phyloP scores from a whole-genome alignment of 2,113 vertebrate genomes.

The Psittacus erithacus region DNA sequence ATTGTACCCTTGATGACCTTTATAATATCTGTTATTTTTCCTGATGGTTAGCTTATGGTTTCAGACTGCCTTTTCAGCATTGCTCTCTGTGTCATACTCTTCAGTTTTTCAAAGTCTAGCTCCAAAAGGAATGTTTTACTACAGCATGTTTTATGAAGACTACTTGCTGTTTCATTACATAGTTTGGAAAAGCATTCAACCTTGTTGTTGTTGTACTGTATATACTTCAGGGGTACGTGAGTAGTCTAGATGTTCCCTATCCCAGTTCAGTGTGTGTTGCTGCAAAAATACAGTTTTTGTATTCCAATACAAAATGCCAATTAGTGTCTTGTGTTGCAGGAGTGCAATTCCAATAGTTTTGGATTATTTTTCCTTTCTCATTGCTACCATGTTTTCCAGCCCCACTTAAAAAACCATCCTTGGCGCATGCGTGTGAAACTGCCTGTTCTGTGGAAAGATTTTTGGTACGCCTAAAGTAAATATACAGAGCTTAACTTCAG shows the following conservation, averaged over 20 bases:
- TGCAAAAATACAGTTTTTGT: background rate
- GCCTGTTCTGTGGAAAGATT: background rate
- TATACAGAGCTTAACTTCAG: background rate
- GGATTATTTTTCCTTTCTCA: background rate
- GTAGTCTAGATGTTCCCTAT: background rate
- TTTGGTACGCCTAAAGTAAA: background rate
- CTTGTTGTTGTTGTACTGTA: background rate
- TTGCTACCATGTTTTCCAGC: background rate
- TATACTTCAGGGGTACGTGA: background rate
- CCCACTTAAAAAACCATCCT: background rate
- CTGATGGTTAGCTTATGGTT: background rate
- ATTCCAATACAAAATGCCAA: no score
- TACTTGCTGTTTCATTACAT: background rate
- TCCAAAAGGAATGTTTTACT: background rate
- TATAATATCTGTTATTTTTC: background rate
- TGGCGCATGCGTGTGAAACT: rapidly evolving
- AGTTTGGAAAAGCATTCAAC: background rate
- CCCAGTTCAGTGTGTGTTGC: background rate
- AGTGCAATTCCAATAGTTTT: background rate
- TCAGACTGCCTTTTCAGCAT: background rate
- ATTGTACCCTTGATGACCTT: background rate
- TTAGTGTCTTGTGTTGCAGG: background rate
- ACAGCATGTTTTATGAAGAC: background rate
- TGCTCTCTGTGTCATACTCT: background rate
- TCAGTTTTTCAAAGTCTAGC: background rate